phyloP scores from a whole-genome alignment of 2,888 invertebrate species.

The Drosophila cracens region DNA sequence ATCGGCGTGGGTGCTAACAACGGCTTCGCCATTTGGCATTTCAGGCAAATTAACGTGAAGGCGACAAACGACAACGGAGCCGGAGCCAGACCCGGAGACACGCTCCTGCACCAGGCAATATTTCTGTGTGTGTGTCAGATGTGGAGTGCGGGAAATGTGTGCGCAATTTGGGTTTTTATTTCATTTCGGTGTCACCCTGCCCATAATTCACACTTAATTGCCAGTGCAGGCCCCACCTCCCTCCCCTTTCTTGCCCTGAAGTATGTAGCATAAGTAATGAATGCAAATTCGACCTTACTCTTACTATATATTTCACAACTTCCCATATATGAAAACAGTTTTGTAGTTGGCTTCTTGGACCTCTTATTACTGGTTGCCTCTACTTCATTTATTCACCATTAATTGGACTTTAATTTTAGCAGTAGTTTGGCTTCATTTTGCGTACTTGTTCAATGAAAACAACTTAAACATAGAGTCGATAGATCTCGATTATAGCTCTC shows the following conservation, averaged over 20 bases:
- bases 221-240: constrained; percentile 1
- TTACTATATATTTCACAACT: neutral
- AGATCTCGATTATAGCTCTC: neutral
- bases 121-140: constrained; percentile 22
- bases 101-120: constrained; percentile 1
- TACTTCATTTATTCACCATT: neutral
- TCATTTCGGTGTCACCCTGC: constrained; percentile 22
- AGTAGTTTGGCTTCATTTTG: neutral
- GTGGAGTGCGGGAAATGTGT: constrained; percentile 9
- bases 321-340: neutral
- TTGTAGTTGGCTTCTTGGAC: constrained; percentile 12
- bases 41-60: constrained; percentile 57
- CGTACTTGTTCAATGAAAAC: neutral
- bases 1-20: constrained; percentile 66
- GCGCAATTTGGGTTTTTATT: constrained; percentile 39
- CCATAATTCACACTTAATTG: constrained; percentile 39
- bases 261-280: constrained; percentile 32
- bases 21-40: constrained; percentile 55
- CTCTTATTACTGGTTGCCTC: neutral
- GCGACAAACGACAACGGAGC: constrained; percentile 5
- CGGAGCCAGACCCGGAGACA: neutral
- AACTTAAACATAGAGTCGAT: neutral
- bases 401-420: neutral
- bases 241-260: neutral
- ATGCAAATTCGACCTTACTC: neutral